Percentiles rank a stretch among this genome's conserved stretches.
These are phyloP conservation scores for Pilophorus perplexus DNA, from an alignment of 2,888 invertebrate genomes.

Conservation along the genomic window DNA sequence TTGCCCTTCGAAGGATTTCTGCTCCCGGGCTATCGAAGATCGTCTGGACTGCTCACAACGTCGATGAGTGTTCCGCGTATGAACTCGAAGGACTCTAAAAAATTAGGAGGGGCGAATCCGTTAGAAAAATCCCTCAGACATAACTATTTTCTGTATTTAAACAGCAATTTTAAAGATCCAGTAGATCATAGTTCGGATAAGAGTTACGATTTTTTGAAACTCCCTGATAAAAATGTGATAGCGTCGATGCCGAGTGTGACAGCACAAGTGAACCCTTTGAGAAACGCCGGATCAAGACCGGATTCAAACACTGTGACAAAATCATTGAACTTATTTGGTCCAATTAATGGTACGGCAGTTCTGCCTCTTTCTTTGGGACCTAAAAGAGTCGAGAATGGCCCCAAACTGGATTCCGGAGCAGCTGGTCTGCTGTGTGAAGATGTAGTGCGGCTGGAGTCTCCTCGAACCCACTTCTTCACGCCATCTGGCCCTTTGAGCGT, in stretches of 20 bases:
- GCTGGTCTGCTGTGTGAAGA: constrained; percentile 18
- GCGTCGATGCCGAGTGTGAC: constrained; percentile 28
- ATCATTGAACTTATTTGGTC: constrained; percentile 21
- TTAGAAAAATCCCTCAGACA: neutral
- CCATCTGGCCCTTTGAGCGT: constrained; percentile 22
- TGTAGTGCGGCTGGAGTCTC: constrained; percentile 14
- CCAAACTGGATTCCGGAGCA: neutral
- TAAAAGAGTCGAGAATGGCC: neutral
- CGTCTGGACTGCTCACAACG: constrained; percentile 12
- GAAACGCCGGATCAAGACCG: neutral
- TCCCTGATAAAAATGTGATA: constrained; percentile 8
- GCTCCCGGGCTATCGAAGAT: constrained; percentile 26
- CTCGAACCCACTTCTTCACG: constrained; percentile 35
- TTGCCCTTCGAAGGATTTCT: constrained; percentile 16
- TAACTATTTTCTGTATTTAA: constrained; percentile 1
- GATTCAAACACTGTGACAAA: constrained; percentile 6
- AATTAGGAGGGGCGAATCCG: neutral
- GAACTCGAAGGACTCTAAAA: constrained; percentile 13
- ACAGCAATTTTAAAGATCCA: constrained; percentile 6
- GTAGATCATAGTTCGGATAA: neutral
- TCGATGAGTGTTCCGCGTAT: neutral
- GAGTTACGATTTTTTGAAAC: constrained; percentile 15
- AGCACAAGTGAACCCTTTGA: constrained; percentile 4
- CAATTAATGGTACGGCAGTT: constrained; percentile 18
- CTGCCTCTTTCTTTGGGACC: constrained; percentile 5